Evolutionary conservation across 2,888 invertebrate species (phyloP), one percentile per base, ranked within the genome.

Genomic region (Erebia ligea): DNA sequence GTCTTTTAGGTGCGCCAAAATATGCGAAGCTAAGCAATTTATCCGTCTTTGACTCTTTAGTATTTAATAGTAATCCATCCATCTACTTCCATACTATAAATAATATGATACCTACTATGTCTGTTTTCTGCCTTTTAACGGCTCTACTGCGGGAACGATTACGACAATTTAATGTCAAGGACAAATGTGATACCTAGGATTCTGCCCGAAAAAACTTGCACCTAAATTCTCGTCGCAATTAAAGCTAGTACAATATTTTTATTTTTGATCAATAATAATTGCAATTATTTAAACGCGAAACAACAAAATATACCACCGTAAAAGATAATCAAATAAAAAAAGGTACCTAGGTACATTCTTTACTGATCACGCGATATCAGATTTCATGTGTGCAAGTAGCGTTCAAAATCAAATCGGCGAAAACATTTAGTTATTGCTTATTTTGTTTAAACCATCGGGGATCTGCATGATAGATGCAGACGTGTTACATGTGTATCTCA

Each of bases 341-440:
- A 15, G n/a, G n/a, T n/a, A n/a, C n/a, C n/a, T n/a, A 8, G 5
- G 45, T 15, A 61, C 21, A 48, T 62, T 48, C 48, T 48, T 11
- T 17, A 25, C 48, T 17, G 42, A 62, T n/a, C 64, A 64, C 52
- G 54, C 64, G 64, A 64, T 64, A 3, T 64, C 64, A 19, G 17
- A 64, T 64, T 50, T 52, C 54, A 54, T 54, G 62, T 25, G 64
- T 40, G 21, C 34, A 40, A 17, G 52, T 13, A 34, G 54, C 54
- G 34, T 21, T 48, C 62, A 62, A 15, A 62, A 62, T 62, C 15
- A 48, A 21, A 62, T 19, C 21, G 8, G 48, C 62, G 19, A 42
- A 61, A 45, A 19, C 1, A 42, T 48, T 62, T 62, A 19, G 17
- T n/a, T 62, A 21, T 45, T 62, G 58, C 17, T 45, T 45, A 56